phyloP scores from a whole-genome alignment of 2,797 vertebrate species.

The Poeciliopsis turneri region DNA sequence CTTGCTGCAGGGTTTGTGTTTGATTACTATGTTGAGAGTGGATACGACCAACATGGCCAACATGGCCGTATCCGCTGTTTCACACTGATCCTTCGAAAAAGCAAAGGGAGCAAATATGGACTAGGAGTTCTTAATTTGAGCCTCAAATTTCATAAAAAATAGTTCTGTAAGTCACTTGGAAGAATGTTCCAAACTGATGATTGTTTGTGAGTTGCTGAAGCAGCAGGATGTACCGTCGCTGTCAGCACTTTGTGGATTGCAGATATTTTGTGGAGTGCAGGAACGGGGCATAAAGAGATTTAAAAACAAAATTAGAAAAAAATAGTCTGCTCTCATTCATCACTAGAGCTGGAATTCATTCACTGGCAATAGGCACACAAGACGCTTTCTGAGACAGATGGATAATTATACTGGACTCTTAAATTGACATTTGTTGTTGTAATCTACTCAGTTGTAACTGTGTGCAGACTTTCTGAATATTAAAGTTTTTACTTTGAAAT shows the following conservation, averaged over 20 bases:
- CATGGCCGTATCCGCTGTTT: neutral
- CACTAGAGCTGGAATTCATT: conserved; percentile 32
- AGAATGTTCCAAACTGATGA: conserved; percentile 25
- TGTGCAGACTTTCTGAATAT: neutral
- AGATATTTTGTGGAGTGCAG: conserved; percentile 25
- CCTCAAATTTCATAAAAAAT: conserved; percentile 23
- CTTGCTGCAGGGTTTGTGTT: neutral
- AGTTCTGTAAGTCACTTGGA: conserved; percentile 26
- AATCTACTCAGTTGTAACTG: neutral
- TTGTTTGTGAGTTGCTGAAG: conserved; percentile 49
- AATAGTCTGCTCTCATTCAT: conserved; percentile 6
- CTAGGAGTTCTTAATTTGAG: conserved; percentile 34
- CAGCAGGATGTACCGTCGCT: conserved; percentile 13
- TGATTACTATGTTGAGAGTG: neutral
- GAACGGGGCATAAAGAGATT: conserved; percentile 46
- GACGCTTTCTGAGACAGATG: conserved; percentile 20
- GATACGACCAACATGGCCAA: neutral
- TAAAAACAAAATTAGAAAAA: conserved; percentile 44
- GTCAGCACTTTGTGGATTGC: conserved; percentile 58
- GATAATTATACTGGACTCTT: conserved; percentile 32
- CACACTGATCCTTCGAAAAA: conserved; percentile 6
- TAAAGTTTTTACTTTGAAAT: neutral
- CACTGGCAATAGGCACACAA: conserved; percentile 17
- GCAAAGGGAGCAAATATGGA: conserved; percentile 26
- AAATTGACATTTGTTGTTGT: neutral